Conservation (phyloP, 2,797 vertebrate genomes). For the Mareca penelope region DNA sequence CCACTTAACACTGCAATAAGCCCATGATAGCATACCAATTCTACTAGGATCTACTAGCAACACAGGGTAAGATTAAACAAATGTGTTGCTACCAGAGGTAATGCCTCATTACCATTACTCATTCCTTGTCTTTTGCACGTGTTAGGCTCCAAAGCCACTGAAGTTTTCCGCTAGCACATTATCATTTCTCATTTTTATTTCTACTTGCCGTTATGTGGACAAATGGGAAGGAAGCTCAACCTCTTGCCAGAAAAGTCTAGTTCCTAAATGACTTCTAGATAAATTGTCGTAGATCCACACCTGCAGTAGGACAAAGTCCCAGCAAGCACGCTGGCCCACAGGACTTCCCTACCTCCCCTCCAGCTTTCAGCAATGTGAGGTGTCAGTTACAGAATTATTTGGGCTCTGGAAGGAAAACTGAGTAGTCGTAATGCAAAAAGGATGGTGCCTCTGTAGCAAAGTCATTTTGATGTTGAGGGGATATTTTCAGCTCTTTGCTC, state of each 20-base stretch:
- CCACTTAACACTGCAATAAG: background rate
- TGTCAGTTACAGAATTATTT: background rate
- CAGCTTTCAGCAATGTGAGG: background rate
- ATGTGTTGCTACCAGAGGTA: background rate
- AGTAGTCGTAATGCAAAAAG: background rate
- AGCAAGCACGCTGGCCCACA: background rate
- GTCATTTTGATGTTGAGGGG: background rate
- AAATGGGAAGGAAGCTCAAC: background rate
- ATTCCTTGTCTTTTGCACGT: background rate
- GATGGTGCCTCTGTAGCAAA: background rate
- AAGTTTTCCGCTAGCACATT: conserved; percentile 13
- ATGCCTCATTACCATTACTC: conserved; percentile 16
- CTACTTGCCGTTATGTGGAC: background rate
- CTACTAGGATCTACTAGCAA: background rate
- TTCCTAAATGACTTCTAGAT: conserved; percentile 29
- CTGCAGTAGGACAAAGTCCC: background rate
- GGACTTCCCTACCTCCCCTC: background rate
- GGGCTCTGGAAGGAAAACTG: background rate
- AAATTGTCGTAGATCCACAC: background rate
- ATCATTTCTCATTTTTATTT: conserved; percentile 40
- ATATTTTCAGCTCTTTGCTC: background rate
- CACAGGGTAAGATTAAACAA: background rate
- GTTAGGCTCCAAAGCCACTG: background rate
- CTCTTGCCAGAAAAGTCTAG: background rate
- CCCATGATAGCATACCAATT: background rate